phyloP scores from a whole-genome alignment of 2,797 vertebrate species.

The Petrocephalus sullivani region DNA sequence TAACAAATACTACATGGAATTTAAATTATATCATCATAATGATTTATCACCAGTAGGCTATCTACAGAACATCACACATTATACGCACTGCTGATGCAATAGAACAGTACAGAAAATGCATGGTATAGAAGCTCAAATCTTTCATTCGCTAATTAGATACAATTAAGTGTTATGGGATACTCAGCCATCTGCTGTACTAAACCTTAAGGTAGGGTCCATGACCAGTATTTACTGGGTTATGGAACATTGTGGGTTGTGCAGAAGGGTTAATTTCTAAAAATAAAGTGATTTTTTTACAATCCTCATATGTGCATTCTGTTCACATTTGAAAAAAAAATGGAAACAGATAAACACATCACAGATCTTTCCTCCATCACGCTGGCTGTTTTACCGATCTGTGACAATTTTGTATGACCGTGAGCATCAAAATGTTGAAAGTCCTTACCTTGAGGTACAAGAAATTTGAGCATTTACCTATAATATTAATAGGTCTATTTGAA shows the following conservation, averaged over 20 bases:
- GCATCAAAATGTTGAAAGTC: neutral
- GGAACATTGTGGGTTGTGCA: neutral
- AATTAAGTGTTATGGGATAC: neutral
- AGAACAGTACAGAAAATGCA: neutral
- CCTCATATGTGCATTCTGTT: neutral
- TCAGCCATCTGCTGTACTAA: neutral
- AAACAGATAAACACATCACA: neutral
- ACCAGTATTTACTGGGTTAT: neutral
- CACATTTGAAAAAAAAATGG: neutral
- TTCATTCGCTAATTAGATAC: neutral
- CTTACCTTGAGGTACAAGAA: conserved; percentile 4
- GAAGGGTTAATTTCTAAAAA: neutral
- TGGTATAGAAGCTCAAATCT: neutral
- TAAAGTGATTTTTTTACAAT: neutral
- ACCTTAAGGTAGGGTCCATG: neutral
- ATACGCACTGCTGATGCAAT: neutral
- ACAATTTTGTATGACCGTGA: neutral
- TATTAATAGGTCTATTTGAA: neutral
- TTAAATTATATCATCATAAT: neutral
- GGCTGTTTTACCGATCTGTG: neutral
- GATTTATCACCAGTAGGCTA: neutral
- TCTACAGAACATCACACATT: neutral
- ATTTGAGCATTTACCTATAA: neutral
- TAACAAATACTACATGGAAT: neutral
- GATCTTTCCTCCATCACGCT: neutral